phyloP scores from a whole-genome alignment of 1,140 invertebrate genomes.

The fruit fly (Drosophila melanogaster) region DNA sequence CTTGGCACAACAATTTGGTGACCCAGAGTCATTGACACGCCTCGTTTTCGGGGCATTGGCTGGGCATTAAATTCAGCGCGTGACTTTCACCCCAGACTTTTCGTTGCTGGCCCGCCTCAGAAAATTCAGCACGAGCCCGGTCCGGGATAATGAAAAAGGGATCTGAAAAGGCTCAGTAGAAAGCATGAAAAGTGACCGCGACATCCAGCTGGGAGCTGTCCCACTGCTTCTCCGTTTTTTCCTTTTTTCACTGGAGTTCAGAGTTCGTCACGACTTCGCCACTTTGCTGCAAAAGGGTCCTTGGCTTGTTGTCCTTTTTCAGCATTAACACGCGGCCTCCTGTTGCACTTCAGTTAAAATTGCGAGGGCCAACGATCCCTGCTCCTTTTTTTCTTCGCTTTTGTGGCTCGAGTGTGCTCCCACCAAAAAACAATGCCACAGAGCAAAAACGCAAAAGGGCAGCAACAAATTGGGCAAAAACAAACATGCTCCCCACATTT shows the following conservation, averaged over 20 bases:
- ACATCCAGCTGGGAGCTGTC: constrained; percentile 37
- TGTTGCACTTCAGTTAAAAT: constrained; percentile 68
- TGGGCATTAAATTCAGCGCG: constrained; percentile 43
- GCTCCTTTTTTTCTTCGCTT: constrained; percentile 34
- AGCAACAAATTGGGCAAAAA: constrained; percentile 51
- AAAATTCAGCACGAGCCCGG: background rate
- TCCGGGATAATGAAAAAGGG: constrained; percentile 36
- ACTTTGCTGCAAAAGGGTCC: constrained; percentile 52
- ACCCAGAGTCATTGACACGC: constrained; percentile 62
- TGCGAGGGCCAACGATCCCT: constrained; percentile 10
- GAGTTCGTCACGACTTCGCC: constrained; percentile 63
- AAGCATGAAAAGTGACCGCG: constrained; percentile 63
- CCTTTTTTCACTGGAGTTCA: constrained; percentile 13
- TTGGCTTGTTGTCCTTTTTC: constrained; percentile 49
- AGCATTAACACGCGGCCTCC: constrained; percentile 67
- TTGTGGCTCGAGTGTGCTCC: constrained; percentile 45
- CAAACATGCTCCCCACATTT: constrained; percentile 45
- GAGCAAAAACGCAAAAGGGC: constrained; percentile 38
- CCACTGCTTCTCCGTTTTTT: background rate
- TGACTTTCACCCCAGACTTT: constrained; percentile 39
- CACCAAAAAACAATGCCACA: constrained; percentile 39
- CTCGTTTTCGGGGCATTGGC: constrained; percentile 63
- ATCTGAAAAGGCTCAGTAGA: constrained; percentile 55
- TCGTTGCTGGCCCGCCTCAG: constrained; percentile 15
- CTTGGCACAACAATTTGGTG: constrained; percentile 28